Evolutionary conservation across 2,113 vertebrate genomes (phyloP).

Genomic region (Dicerorhinus sumatrensis): DNA sequence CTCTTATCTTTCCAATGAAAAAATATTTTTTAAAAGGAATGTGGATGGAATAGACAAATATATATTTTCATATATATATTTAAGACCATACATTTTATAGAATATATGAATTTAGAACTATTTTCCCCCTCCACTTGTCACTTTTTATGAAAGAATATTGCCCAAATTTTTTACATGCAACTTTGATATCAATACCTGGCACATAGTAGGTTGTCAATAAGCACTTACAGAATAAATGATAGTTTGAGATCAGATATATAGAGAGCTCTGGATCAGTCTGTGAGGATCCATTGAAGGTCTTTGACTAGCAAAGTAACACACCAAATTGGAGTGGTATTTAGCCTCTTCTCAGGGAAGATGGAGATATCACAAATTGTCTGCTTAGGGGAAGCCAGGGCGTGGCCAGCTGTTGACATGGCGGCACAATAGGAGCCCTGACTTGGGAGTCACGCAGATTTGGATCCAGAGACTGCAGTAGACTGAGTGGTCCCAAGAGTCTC

Average conservation of each 20-base stretch:
- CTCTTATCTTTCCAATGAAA: constrained; percentile 5
- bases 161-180: not conserved
- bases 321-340: not conserved
- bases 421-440: not conserved
- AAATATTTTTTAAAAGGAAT: not conserved
- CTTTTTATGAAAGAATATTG: not conserved
- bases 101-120: not conserved
- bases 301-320: not conserved
- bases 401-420: not conserved
- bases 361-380: not conserved
- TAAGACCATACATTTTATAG: not conserved
- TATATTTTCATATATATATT: not conserved
- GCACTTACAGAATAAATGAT: not conserved
- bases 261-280: not conserved
- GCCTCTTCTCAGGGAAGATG: not conserved
- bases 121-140: not conserved
- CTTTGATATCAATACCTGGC: not conserved
- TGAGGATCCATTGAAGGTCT: not conserved
- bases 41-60: not conserved
- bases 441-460: not conserved
- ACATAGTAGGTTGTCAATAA: not conserved
- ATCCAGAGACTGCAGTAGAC: not conserved
- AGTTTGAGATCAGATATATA: not conserved
- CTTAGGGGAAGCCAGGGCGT: not conserved
- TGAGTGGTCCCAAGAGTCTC: not conserved